Base-by-base conservation (phyloP, 1,140 invertebrate species). In the Drosophila navojoa region DNA sequence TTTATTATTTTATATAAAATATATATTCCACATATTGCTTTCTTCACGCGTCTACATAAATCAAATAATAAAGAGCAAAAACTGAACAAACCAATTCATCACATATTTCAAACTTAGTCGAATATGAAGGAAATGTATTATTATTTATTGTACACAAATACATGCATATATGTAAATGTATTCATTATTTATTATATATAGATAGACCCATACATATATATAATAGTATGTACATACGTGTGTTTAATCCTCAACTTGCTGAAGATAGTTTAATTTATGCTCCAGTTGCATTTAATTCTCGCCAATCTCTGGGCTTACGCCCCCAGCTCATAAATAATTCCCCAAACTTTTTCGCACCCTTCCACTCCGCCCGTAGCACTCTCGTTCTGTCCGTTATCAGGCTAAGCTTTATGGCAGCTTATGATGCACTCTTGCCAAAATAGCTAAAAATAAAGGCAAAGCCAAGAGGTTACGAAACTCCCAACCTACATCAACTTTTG, bases 401-500 rank as follows among this genome's bases (percentile, higher is more conserved):
- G 15, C 66, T 85, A 71, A 85, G 81, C 81, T 85, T 85, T 77
- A 85, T 77, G 74, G 66, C 55, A 66, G 77, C 66, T 79, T 52
- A 77, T 79, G 73, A 72, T 72, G 70, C 63, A 71, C 52, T 72
- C 62, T 27, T 4, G 60, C 50, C 53, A 50, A 45, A 52, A 47
- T 49, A 40, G 55, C 6, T 50, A 38, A 53, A 50, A 40, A 62
- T 52, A 74, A 38, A 9, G 16, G 54, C 40, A 66, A 72, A 52
- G 40, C 19, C 59, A 79, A 86, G 70, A 73, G 76, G 79, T 86
- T 86, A 87, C 73, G 71, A 75, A 77, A 89, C 76, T 89, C 74
- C 49, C 73, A 87, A 87, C 84, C 84, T 87, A 87, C 84, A 77
- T 87, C 84, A 87, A 87, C 85, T 77, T 77, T 69, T 77, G 86